These are phyloP conservation scores for Lutraria rhynchaena DNA, from an alignment of 1,140 invertebrate species.

Conservation along the genomic window DNA sequence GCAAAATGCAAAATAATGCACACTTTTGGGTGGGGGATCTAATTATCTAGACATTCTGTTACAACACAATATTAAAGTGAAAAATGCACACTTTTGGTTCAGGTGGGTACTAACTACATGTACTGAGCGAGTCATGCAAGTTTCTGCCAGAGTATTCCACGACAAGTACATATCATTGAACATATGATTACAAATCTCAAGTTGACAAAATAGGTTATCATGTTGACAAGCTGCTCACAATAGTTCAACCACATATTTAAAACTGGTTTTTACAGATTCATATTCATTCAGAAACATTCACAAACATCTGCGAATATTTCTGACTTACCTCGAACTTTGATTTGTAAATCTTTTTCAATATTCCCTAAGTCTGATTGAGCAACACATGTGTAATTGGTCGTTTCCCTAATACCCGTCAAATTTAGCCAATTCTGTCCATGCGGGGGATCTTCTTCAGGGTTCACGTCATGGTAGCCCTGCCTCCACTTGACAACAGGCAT, in stretches of 20 bases:
- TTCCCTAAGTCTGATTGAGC: constrained; percentile 96
- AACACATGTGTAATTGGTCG: constrained; percentile 98
- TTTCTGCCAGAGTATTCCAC: too few species aligned
- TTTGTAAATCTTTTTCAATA: constrained; percentile 92
- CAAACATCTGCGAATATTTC: neutral
- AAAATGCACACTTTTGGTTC: too few species aligned
- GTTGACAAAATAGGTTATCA: neutral
- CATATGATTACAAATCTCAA: neutral
- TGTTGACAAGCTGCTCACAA: constrained; percentile 11
- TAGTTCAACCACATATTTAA: constrained; percentile 12
- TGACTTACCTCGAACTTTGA: constrained; percentile 97
- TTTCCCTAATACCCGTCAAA: constrained; percentile 93
- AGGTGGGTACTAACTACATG: too few species aligned
- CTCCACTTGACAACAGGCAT: constrained; percentile 99
- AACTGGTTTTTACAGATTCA: constrained; percentile 5
- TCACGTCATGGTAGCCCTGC: constrained; percentile 91
- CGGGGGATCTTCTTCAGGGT: constrained; percentile 85
- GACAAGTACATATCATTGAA: too few species aligned
- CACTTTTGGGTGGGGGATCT: neutral
- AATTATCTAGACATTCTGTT: too few species aligned
- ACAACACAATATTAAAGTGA: too few species aligned
- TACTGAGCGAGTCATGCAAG: too few species aligned
- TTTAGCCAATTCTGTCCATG: constrained; percentile 90
- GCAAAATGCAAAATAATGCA: constrained; percentile 25
- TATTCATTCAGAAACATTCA: constrained; percentile 13